Evolutionary conservation across 2,888 invertebrate species (phyloP).

Genomic region (Steromphala cineraria): DNA sequence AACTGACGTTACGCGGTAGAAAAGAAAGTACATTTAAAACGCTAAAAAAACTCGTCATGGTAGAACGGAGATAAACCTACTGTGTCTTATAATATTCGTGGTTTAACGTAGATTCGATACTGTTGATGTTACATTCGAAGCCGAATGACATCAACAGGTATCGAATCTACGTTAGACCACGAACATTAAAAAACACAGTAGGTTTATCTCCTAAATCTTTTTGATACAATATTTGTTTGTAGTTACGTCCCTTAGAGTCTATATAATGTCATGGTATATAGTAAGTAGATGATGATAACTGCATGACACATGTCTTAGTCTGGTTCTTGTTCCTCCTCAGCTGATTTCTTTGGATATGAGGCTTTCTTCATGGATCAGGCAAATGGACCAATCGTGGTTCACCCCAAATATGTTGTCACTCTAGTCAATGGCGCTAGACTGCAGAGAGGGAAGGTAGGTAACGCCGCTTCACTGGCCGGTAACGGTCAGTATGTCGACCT

Average conservation of each 20-base stretch:
- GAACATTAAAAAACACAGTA: too few species aligned
- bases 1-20: too few species aligned
- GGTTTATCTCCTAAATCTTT: too few species aligned
- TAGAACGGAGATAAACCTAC: too few species aligned
- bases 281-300: background rate
- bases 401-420: conserved; percentile 65
- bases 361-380: conserved; percentile 70
- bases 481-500: conserved; percentile 63
- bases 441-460: conserved; percentile 62
- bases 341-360: conserved; percentile 69
- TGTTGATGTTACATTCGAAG: too few species aligned
- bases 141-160: too few species aligned
- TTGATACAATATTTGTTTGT: background rate
- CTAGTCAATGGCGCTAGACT: conserved; percentile 66
- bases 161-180: too few species aligned
- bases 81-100: too few species aligned
- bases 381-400: conserved; percentile 54
- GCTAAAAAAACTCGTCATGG: too few species aligned
- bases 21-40: too few species aligned
- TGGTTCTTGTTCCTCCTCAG: conserved; percentile 21
- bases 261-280: background rate
- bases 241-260: background rate
- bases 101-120: too few species aligned
- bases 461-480: conserved; percentile 62
- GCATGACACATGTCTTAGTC: background rate